These are phyloP conservation scores for Chloroceryle inda DNA, from an alignment of 2,797 vertebrate genomes.

Conservation along the genomic window DNA sequence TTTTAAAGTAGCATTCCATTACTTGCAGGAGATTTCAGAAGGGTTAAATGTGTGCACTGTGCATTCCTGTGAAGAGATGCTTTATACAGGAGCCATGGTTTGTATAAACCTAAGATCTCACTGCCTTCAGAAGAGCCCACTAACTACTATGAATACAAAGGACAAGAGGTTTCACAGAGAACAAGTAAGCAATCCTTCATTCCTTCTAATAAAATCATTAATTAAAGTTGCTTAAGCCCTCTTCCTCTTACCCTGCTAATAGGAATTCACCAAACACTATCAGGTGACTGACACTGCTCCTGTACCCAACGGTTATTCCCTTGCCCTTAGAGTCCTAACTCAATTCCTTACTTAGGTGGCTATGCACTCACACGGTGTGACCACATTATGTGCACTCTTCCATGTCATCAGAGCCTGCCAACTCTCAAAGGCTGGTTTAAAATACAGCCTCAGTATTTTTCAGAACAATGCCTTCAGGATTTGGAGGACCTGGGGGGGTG, in stretches of 20 bases:
- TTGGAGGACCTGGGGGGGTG: background rate
- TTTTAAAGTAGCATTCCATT: background rate
- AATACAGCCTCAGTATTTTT: background rate
- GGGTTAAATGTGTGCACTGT: background rate
- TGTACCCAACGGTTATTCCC: background rate
- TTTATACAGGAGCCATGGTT: background rate
- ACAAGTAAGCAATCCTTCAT: background rate
- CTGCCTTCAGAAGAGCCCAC: background rate
- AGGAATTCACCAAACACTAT: background rate
- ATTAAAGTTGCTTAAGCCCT: background rate
- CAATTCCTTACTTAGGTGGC: background rate
- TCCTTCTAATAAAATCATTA: background rate
- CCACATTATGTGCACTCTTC: background rate
- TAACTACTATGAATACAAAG: slow-evolving; percentile 1
- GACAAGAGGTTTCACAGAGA: background rate
- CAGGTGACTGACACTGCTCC: background rate
- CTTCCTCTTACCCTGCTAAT: background rate
- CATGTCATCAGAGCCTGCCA: background rate
- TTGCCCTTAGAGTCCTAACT: background rate
- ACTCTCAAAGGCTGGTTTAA: slow-evolving; percentile 19
- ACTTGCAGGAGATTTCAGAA: background rate
- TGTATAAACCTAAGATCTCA: background rate
- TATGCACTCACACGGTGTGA: background rate
- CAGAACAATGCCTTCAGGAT: background rate
- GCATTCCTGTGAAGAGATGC: background rate